These are phyloP conservation scores for Porites australiensis DNA, from an alignment of 64 coral and sea anemone species.

Conservation along the genomic window DNA sequence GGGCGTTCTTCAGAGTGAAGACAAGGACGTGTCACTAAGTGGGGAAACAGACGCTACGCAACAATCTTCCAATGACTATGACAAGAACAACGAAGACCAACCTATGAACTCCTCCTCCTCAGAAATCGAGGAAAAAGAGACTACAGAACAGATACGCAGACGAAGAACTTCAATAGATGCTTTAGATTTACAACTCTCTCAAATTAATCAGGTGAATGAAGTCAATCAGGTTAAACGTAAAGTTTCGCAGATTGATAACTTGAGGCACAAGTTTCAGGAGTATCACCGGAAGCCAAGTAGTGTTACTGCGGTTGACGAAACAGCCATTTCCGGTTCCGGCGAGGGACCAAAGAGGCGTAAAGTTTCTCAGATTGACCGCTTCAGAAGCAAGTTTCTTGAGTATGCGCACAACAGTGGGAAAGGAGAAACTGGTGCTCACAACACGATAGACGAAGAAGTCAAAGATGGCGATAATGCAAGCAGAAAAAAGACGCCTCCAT, in stretches of 20 bases:
- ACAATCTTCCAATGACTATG: not conserved
- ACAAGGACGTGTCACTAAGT: not conserved
- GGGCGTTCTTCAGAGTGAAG: constrained; percentile 37
- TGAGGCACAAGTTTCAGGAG: constrained; percentile 48
- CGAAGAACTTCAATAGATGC: constrained; percentile 55
- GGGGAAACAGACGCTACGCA: not conserved
- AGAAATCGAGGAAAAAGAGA: not conserved
- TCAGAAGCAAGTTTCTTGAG: constrained; percentile 56
- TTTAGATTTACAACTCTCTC: constrained; percentile 40
- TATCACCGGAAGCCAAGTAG: not conserved
- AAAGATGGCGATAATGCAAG: not conserved
- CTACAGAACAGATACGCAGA: not conserved
- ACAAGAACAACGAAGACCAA: not conserved
- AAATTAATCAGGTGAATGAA: not conserved
- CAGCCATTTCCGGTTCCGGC: not conserved
- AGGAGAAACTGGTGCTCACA: constrained; percentile 11
- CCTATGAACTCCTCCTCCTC: not conserved
- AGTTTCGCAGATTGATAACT: constrained; percentile 69
- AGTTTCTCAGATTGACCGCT: constrained; percentile 52
- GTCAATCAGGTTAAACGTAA: constrained; percentile 7
- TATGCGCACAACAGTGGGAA: constrained; percentile 59
- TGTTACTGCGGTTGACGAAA: not conserved
- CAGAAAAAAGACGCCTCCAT: not conserved
- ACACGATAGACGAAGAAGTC: not conserved
- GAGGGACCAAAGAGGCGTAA: constrained; percentile 34